A percentile compares a stretch with the other conserved stretches of the same genome.
phyloP scores from a whole-genome alignment of 1,140 invertebrate genomes.

The Zaprionus tsacasi region DNA sequence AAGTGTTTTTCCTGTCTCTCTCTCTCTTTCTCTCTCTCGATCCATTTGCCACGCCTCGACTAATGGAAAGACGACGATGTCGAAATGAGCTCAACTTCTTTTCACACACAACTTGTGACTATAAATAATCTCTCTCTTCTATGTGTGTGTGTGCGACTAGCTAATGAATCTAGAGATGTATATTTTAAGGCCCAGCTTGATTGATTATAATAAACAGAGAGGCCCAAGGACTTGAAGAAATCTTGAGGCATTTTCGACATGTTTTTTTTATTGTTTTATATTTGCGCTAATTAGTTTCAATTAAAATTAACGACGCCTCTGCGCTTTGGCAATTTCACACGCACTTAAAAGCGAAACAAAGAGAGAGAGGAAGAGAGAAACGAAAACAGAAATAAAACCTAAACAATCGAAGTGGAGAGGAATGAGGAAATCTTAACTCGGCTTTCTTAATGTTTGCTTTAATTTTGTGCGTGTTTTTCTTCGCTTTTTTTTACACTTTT shows the following conservation, averaged over 20 bases:
- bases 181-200: constrained; percentile 9
- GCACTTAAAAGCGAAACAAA: constrained; percentile 51
- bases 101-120: background rate
- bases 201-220: constrained; percentile 4
- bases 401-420: constrained; percentile 3
- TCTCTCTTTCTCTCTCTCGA: background rate
- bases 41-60: background rate
- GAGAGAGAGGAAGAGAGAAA: constrained; percentile 30
- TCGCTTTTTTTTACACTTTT: constrained; percentile 61
- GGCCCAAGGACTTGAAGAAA: background rate
- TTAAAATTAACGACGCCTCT: constrained; percentile 77
- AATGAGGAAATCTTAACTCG: constrained; percentile 64
- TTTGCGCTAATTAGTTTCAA: constrained; percentile 79
- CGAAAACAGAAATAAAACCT: constrained; percentile 10
- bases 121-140: background rate
- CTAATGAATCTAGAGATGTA: constrained; percentile 18
- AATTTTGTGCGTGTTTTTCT: constrained; percentile 50
- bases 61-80: too few species aligned
- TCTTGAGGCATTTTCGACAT: constrained; percentile 1
- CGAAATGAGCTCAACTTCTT: constrained; percentile 4
- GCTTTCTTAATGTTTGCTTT: constrained; percentile 71
- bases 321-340: constrained; percentile 68
- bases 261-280: constrained; percentile 46
- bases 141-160: background rate
- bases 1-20: constrained; percentile 44